Conservation (phyloP, 2,113 vertebrate genomes). For the Sebastes fasciatus region DNA sequence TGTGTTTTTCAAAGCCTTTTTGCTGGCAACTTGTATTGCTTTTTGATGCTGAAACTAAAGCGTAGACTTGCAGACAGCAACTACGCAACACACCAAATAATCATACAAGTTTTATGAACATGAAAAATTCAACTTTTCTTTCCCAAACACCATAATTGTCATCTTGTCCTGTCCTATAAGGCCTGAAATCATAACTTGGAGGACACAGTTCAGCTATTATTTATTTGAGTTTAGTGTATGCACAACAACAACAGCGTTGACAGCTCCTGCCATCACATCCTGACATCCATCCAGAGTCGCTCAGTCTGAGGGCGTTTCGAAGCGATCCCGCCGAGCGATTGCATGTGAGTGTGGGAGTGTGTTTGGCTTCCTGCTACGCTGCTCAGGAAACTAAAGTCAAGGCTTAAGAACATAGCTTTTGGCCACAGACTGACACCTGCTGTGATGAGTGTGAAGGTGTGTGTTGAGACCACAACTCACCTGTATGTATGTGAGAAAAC, state of each 20-base stretch:
- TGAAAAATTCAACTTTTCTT: conserved; percentile 38
- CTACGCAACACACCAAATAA: background rate
- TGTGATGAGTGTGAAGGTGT: conserved; percentile 2
- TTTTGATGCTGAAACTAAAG: background rate
- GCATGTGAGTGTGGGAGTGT: conserved; percentile 5
- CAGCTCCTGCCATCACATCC: conserved; percentile 30
- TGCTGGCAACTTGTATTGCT: background rate
- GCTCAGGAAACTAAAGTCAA: conserved; percentile 12
- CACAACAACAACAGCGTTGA: conserved; percentile 23
- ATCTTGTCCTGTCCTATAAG: conserved; percentile 20
- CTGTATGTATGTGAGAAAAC: background rate
- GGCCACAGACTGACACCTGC: conserved; percentile 7
- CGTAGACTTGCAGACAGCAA: background rate
- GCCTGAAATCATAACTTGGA: background rate
- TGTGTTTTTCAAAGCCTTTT: background rate
- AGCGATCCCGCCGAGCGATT: background rate
- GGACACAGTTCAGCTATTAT: conserved; percentile 17
- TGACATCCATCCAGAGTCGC: conserved; percentile 12
- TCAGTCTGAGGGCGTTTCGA: conserved; percentile 21
- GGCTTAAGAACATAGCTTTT: conserved; percentile 13
- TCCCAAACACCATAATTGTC: conserved; percentile 20
- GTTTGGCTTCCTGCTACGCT: background rate
- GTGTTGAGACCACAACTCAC: conserved; percentile 12
- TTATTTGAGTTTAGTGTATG: conserved; percentile 22
- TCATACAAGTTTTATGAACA: conserved; percentile 48